Base-by-base conservation (phyloP, 2,797 vertebrate species). In the Gymnodraco acuticeps region DNA sequence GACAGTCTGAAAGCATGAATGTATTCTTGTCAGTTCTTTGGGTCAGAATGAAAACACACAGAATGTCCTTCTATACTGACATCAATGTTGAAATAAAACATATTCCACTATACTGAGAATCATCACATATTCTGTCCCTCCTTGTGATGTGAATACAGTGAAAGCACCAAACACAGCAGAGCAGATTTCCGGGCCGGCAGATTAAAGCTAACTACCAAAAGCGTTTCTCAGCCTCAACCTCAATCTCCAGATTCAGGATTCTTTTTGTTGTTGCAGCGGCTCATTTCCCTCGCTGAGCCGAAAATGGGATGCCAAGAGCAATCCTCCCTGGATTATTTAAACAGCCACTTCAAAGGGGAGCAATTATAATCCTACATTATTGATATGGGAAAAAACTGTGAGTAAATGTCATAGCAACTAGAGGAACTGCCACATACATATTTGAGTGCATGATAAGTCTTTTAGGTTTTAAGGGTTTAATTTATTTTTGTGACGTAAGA, bases 281-380 rank as follows among this genome's bases (percentile, higher is more conserved):
- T 84, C 58, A 71, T 68, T 73, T 82, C 66, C 60, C 65, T 64
- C 10, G 5, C 72, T 77, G 80, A 88, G 85, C 81, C 31, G 67
- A 85, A 91, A 90, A 90, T 86, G 73, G 72, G 88, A 90, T 77
- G 84, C 87, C 81, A 73, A 75, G 63, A 89, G 87, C 83, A 90
- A 93, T 85, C 89, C 89, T 87, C 79, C 58, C 76, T 80, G 83
- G 91, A 91, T 93, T 92, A 91, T 86, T 89, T 83, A 83, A 90
- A 80, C 81, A 87, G 67, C 74, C 61, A 91, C 91, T 90, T 93
- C 90, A 93, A 93, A 92, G 85, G 71, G 54, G 70, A 64, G 55
- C 84, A 87, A 79, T 91, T 89, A 85, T 89, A 92, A 93, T 91
- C 81, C 87, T 88, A 70, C 83, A 90, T 90, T 91, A 92, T 89